Evolutionary conservation across 2,113 vertebrate species (phyloP), one percentile per base, ranked within the genome.

Genomic region (Hyla sarda): DNA sequence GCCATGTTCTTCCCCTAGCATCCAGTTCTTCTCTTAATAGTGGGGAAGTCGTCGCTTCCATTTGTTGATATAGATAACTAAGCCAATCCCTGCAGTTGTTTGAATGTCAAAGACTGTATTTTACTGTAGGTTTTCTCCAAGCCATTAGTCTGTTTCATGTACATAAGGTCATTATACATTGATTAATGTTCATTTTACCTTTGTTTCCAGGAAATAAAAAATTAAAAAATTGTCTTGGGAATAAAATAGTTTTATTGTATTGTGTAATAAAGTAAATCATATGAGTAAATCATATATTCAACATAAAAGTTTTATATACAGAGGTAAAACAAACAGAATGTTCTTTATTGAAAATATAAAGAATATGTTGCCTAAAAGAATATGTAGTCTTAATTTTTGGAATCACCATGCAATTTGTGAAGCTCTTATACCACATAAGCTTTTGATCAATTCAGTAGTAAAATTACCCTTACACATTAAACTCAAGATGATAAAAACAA

Each of bases 131-230:
- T 41, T 79, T 52, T 23, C 41, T 74, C 5, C 37, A 74, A 37
- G 21, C 72, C 72, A 47, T 25, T 48, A 74, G 41, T 74, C 41
- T 45, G 41, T 74, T 74, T 47, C 72, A 14, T 47, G 41, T 47
- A 47, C 72, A 74, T 47, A 25, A 74, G 72, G 72, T 47, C 19
- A 9, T 48, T 45, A 74, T 48, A 48, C 37, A 47, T 47, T 74
- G 72, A 74, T 74, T 74, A 74, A 74, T 74, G 72, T 74, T 47
- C 72, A 48, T n/a, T 74, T 74, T 71, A 23, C 17, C 34, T 71
- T 23, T 17, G 34, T 17, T 71, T 71, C 21, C 32, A 41, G 34
- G 17, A 14, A 69, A 71, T 71, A 23, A 7, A 6, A 11, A 21
- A 6, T 17, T 37, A 37, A 37, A 71, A 19, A 41, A 41, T 71